phyloP scores from a whole-genome alignment of 2,797 vertebrate species.

The Channallabes apus region DNA sequence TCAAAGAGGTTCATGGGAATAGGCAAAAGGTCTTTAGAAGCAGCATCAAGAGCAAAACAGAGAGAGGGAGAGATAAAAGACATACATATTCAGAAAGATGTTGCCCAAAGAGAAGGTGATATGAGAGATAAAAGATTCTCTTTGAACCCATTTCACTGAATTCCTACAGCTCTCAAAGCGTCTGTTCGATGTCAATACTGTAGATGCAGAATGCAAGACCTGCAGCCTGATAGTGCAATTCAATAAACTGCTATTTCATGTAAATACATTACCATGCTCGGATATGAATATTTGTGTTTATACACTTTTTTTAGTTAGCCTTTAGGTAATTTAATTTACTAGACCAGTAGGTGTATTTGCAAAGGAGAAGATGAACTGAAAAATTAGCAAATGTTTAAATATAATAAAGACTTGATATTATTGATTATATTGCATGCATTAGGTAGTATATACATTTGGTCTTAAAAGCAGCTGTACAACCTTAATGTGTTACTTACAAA shows the following conservation, averaged over 20 bases:
- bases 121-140: slow-evolving; percentile 39
- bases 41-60: neutral
- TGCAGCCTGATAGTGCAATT: slow-evolving; percentile 30
- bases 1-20: slow-evolving; percentile 31
- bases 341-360: neutral
- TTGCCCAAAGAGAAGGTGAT: slow-evolving; percentile 21
- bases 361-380: neutral
- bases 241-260: slow-evolving; percentile 32
- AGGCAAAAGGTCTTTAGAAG: slow-evolving; percentile 35
- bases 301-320: neutral
- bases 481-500: neutral
- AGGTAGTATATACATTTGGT: neutral
- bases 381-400: neutral
- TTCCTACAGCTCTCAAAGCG: slow-evolving; percentile 24
- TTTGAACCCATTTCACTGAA: slow-evolving; percentile 26
- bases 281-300: neutral
- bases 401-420: neutral
- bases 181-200: slow-evolving; percentile 30
- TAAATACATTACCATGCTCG: neutral
- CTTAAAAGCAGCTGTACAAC: too few species aligned
- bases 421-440: neutral
- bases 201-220: slow-evolving; percentile 19
- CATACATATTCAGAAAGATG: slow-evolving; percentile 44
- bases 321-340: slow-evolving; percentile 7
- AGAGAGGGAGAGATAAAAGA: slow-evolving; percentile 10